phyloP scores from a whole-genome alignment of 2,888 invertebrate species.

The Bembecia ichneumoniformis region DNA sequence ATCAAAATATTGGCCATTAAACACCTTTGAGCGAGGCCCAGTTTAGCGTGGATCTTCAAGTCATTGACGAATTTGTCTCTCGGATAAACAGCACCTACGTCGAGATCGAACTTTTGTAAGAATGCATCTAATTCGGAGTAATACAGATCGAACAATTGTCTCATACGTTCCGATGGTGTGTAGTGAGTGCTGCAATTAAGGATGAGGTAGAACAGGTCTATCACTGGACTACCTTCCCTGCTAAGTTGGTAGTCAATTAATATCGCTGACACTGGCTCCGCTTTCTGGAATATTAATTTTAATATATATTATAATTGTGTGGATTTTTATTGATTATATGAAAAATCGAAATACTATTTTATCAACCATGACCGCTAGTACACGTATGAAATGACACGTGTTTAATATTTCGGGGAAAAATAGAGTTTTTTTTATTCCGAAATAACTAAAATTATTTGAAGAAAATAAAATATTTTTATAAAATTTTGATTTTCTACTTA shows the following conservation, averaged over 20 bases:
- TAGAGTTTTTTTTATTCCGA: too few relatives aligned
- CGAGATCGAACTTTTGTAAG: conserved; percentile 17
- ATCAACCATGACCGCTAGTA: too few relatives aligned
- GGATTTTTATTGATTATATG: too few relatives aligned
- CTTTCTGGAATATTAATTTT: conserved; percentile 19
- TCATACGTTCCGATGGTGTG: conserved; percentile 17
- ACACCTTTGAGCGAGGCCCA: conserved; percentile 13
- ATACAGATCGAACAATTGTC: conserved; percentile 27
- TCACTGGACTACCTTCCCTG: conserved; percentile 21
- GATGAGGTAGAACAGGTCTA: conserved; percentile 28
- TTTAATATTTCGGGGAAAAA: too few relatives aligned
- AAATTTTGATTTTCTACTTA: too few relatives aligned
- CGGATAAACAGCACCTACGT: conserved; percentile 18
- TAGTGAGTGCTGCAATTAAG: conserved; percentile 31
- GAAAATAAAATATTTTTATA: too few relatives aligned
- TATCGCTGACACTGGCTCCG: conserved; percentile 16
- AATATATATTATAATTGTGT: too few relatives aligned
- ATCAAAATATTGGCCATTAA: conserved; percentile 13
- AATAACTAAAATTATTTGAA: too few relatives aligned
- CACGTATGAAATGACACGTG: too few relatives aligned
- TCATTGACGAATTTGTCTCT: conserved; percentile 22
- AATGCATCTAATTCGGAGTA: conserved; percentile 19
- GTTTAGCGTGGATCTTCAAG: conserved; percentile 20
- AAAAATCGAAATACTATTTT: too few relatives aligned
- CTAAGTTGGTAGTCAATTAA: conserved; percentile 34